phyloP scores from a whole-genome alignment of 2,888 invertebrate species.

The Diplazon laetatorius region DNA sequence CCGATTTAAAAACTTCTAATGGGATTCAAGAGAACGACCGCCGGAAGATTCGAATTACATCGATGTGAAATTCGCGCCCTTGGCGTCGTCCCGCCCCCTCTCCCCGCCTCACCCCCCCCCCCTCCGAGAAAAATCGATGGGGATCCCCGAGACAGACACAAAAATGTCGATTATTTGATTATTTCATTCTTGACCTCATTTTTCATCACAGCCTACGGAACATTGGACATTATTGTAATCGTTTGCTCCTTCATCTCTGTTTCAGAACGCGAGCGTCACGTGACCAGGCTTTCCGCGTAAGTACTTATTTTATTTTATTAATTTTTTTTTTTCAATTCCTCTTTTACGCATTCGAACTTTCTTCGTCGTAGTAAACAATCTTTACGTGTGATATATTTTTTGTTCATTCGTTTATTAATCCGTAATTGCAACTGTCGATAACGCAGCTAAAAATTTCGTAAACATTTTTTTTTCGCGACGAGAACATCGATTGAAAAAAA shows the following conservation, averaged over 20 bases:
- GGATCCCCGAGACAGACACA: constrained; percentile 31
- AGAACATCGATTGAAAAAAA: too few relatives aligned
- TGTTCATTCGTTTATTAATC: too few relatives aligned
- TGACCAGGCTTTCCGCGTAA: constrained; percentile 83
- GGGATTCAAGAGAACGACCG: constrained; percentile 15
- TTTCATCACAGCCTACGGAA: constrained; percentile 31
- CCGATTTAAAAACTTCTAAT: constrained; percentile 22
- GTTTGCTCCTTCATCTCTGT: constrained; percentile 78
- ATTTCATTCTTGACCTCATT: constrained; percentile 60
- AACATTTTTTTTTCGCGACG: too few relatives aligned
- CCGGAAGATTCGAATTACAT: constrained; percentile 23
- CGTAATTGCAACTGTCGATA: too few relatives aligned
- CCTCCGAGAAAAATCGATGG: constrained; percentile 37
- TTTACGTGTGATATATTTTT: too few relatives aligned
- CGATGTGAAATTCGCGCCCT: constrained; percentile 48
- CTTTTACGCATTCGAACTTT: background rate
- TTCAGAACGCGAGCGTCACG: constrained; percentile 84
- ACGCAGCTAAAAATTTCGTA: too few relatives aligned
- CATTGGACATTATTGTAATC: constrained; percentile 58
- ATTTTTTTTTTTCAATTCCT: constrained; percentile 40
- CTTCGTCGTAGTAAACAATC: background rate
- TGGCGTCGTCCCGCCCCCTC: too few relatives aligned
- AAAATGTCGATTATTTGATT: constrained; percentile 59
- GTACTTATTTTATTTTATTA: constrained; percentile 74
- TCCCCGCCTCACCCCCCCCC: background rate